phyloP scores from a whole-genome alignment of 1,140 invertebrate species.

The Drosophila watanabei region DNA sequence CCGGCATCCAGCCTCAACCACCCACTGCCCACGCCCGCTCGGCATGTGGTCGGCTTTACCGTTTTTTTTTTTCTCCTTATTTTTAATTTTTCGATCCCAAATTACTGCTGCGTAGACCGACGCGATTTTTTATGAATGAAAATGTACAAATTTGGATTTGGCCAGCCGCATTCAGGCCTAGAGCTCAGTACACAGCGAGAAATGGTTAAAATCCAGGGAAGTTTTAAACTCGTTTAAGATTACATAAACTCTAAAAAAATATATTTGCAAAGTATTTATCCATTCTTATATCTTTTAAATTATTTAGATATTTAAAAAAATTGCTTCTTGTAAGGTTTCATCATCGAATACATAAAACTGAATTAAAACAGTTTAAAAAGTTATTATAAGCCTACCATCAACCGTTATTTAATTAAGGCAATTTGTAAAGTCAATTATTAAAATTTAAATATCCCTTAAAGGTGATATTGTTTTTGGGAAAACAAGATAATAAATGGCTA shows the following conservation, averaged over 20 bases:
- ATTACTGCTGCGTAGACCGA: conserved; percentile 22
- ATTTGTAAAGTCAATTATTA: neutral
- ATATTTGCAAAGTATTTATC: no score
- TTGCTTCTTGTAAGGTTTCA: no score
- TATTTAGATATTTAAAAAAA: no score
- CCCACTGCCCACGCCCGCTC: conserved; percentile 33
- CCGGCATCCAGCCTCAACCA: conserved; percentile 2
- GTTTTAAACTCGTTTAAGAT: neutral
- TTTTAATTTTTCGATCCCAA: conserved; percentile 12
- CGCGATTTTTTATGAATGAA: conserved; percentile 64
- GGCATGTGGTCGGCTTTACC: conserved; percentile 36
- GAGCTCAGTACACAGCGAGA: conserved; percentile 11
- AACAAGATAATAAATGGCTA: neutral
- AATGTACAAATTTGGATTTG: conserved; percentile 68
- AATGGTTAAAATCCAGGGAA: neutral
- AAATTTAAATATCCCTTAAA: neutral
- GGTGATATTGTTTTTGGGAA: neutral
- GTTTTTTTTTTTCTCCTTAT: conserved; percentile 1
- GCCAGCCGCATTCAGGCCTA: conserved; percentile 17
- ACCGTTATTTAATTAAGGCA: neutral
- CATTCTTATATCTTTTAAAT: no score
- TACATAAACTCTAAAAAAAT: no score
- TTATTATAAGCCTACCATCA: neutral
- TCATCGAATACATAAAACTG: no score
- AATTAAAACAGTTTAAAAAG: neutral